phyloP scores from a whole-genome alignment of 2,888 invertebrate species.

The Acronicta psi region DNA sequence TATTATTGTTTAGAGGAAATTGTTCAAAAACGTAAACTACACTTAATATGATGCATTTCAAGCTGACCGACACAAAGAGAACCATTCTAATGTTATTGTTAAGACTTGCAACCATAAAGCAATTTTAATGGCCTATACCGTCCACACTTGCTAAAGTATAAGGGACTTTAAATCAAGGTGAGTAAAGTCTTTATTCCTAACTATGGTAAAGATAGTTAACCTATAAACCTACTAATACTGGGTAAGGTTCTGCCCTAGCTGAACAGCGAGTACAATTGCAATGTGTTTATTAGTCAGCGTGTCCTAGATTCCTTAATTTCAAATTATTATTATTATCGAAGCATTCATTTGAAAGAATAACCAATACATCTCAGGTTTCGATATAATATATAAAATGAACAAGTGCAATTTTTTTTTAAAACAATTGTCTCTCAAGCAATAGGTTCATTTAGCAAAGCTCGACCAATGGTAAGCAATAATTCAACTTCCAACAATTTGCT shows the following conservation, averaged over 20 bases:
- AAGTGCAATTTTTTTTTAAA: too few relatives aligned
- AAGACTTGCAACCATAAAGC: slow-evolving; percentile 18
- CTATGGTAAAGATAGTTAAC: slow-evolving; percentile 17
- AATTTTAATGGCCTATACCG: slow-evolving; percentile 15
- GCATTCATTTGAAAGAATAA: too few relatives aligned
- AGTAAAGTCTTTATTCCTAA: slow-evolving; percentile 10
- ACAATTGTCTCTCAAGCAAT: too few relatives aligned
- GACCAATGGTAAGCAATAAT: slow-evolving; percentile 24
- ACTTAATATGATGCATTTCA: slow-evolving; percentile 17
- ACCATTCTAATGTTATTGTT: slow-evolving; percentile 21
- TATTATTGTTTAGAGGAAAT: slow-evolving; percentile 2
- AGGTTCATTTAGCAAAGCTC: too few relatives aligned
- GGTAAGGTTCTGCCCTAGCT: not conserved
- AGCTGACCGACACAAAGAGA: slow-evolving; percentile 18
- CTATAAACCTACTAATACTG: slow-evolving; percentile 13
- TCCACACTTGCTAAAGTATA: slow-evolving; percentile 3
- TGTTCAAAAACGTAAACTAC: not conserved
- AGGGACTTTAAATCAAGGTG: not conserved
- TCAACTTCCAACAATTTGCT: slow-evolving; percentile 19
- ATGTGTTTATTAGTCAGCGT: not conserved
- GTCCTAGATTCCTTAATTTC: too few relatives aligned
- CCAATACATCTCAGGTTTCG: too few relatives aligned
- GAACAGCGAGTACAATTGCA: not conserved
- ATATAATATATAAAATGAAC: too few relatives aligned
- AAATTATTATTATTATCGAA: too few relatives aligned